Conservation (phyloP, 2,888 invertebrate genomes). For the Drosophila incognita region DNA sequence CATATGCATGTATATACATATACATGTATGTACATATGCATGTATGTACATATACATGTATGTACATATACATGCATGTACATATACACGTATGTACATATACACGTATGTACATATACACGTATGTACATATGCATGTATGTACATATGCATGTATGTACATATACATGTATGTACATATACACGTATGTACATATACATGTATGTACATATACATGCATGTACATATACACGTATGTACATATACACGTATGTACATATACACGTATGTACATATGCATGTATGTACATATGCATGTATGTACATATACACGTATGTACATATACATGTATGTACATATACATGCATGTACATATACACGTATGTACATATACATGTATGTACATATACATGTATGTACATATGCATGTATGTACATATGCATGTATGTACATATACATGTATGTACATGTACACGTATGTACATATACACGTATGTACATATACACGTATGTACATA, state of each 20-base stretch:
- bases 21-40: too few relatives aligned
- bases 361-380: constrained; percentile 3
- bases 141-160: background rate
- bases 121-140: too few relatives aligned
- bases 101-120: constrained; percentile 2
- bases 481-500: background rate
- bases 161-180: background rate
- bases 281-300: too few relatives aligned
- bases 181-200: too few relatives aligned
- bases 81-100: too few relatives aligned
- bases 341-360: too few relatives aligned
- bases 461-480: constrained; percentile 13
- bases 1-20: constrained; percentile 2
- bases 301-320: background rate
- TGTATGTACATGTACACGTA: background rate
- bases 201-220: constrained; percentile 2
- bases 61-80: constrained; percentile 1
- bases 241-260: constrained; percentile 2
- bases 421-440: too few relatives aligned
- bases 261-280: too few relatives aligned
- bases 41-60: too few relatives aligned
- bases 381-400: constrained; percentile 14
- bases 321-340: background rate
- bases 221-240: too few relatives aligned
- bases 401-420: background rate